Base-by-base conservation (phyloP, 2,113 vertebrate species). In the Bos indicus region DNA sequence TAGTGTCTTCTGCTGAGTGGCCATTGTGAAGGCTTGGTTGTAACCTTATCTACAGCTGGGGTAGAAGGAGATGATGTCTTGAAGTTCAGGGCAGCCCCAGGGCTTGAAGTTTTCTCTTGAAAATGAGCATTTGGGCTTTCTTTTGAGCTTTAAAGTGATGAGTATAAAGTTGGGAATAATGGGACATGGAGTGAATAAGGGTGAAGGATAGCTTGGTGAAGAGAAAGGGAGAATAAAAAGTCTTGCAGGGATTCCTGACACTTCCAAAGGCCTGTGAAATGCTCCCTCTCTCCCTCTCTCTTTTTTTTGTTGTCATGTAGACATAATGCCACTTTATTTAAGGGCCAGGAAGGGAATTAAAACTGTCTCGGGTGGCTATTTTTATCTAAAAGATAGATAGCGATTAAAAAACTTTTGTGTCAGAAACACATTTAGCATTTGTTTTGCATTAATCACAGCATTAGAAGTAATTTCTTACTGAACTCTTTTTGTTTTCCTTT, bases 371-470 rank as follows among this genome's bases (percentile, higher is more conserved):
- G 48, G 57, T 80, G n/a, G 46, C 48, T 95, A 88, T 96, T 98
- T 96, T 95, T 92, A 83, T 86, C 85, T 83, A 86, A 94, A 56
- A 96, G 52, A 90, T 91, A 91, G 40, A 84, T 93, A 93, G 82
- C 17, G 46, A 71, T 96, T 80, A 88, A 84, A 59, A 92, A n/a
- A 40, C 84, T 77, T 88, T 80, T 83, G 43, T 95, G 57, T 86
- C 9, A 2, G 82, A 89, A 90, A 91, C 7, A 28, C 62, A 87
- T 97, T 86, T 84, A 57, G 36, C 57, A 19, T 59, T 84, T 88
- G 48, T 62, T 97, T 80, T 94, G 52, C 10, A 51, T 85, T 60
- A 95, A 87, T 89, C 56, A 64, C 14, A 46, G 52, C 51, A 26
- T 17, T 83, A 11, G 40, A 78, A 56, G n/a, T 64, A 85, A 92